These are phyloP conservation scores for Empis livida DNA, from an alignment of 2,888 invertebrate species.

Conservation along the genomic window DNA sequence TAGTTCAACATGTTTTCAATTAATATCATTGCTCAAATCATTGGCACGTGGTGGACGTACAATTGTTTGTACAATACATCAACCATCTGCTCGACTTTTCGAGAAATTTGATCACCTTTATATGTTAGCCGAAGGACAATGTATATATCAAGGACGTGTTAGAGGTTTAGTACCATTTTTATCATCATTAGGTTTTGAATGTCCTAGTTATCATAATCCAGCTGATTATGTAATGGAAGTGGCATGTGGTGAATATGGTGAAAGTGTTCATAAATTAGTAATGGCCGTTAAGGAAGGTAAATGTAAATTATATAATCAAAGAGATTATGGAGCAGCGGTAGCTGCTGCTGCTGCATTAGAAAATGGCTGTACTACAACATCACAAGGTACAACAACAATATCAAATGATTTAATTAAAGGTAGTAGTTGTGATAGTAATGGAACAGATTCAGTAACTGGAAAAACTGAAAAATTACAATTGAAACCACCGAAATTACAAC, in stretches of 20 bases:
- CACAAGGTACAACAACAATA: slow-evolving; percentile 24
- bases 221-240: slow-evolving; percentile 97
- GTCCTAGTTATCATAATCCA: slow-evolving; percentile 93
- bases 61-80: slow-evolving; percentile 92
- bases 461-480: slow-evolving; percentile 41
- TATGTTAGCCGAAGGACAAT: slow-evolving; percentile 83
- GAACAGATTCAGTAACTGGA: slow-evolving; percentile 37
- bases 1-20: slow-evolving; percentile 88
- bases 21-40: slow-evolving; percentile 76
- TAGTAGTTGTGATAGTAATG: slow-evolving; percentile 25
- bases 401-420: slow-evolving; percentile 48
- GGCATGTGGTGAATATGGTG: slow-evolving; percentile 89
- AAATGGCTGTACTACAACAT: slow-evolving; percentile 27
- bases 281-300: slow-evolving; percentile 70
- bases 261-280: slow-evolving; percentile 72
- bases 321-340: slow-evolving; percentile 23
- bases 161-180: slow-evolving; percentile 77
- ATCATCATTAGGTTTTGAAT: slow-evolving; percentile 69
- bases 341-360: slow-evolving; percentile 9
- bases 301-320: slow-evolving; percentile 46
- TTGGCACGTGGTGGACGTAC: slow-evolving; percentile 79
- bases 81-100: slow-evolving; percentile 88
- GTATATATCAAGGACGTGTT: slow-evolving; percentile 81
- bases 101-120: slow-evolving; percentile 93
- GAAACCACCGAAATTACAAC: slow-evolving; percentile 32